Base-by-base conservation (phyloP, 2,797 vertebrate species). In the Myiothlypis coronata region DNA sequence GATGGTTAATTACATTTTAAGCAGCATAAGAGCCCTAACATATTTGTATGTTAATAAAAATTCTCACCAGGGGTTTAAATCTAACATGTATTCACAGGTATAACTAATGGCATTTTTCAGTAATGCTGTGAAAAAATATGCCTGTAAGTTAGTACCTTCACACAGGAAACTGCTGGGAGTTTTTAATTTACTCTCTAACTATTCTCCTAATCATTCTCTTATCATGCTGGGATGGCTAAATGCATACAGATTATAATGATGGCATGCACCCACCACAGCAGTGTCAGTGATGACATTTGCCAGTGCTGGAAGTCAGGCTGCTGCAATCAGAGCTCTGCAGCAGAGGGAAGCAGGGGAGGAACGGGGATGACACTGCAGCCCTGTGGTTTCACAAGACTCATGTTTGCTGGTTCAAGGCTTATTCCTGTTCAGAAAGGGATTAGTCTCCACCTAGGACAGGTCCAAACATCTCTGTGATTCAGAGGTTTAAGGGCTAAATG, bases 11-110 rank as follows among this genome's bases (percentile, higher is more conserved):
- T 97, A 96, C 92, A 96, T 90, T 97, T 96, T 96, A 96, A 97
- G 95, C 94, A 87, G 89, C 60, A 44, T 90, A 96, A 96, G 94
- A 95, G 63, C 47, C 82, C 95, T 90, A 90, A 89, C 92, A 93
- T 97, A 96, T 96, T 96, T 94, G 93, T 97, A 94, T 95, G 88
- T 94, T 97, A 97, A 97, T 97, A 97, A 96, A 96, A 97, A 96
- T 92, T 94, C 96, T 95, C 96, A 96, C 92, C 49, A 47, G 95
- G 96, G 87, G 94, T 96, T 97, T 97, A 94, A 96, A 92, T 94
- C 89, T 94, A 93, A 87, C 95, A 94, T 90, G 72, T 91, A 89
- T 91, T 95, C 94, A 79, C 93, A 96, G 95, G 95, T 96, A 96
- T 92, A 93, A 93, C 94, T 95, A 95, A 96, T 89, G 83, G 89